Conservation (phyloP, 2,888 invertebrate genomes). For the Aradus depressus region DNA sequence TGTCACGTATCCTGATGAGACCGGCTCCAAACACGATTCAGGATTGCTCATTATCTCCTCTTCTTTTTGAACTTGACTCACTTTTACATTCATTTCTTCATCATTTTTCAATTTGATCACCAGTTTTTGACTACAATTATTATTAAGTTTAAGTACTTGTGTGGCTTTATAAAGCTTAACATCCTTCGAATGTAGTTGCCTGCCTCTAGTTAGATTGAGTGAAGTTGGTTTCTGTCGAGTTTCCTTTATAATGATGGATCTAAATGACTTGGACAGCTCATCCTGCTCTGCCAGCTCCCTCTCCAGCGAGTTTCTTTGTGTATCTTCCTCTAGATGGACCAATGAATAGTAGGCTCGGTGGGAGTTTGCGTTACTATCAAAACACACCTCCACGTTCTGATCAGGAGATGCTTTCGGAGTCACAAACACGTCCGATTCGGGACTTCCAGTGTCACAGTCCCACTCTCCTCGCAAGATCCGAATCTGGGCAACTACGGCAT, state of each 20-base stretch:
- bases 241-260: constrained; percentile 38
- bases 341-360: constrained; percentile 31
- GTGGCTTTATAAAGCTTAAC: not conserved
- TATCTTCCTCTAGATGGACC: constrained; percentile 32
- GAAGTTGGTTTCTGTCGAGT: constrained; percentile 29
- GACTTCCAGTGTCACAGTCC: constrained; percentile 35
- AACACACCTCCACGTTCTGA: constrained; percentile 16
- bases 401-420: constrained; percentile 42
- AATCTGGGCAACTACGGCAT: constrained; percentile 41
- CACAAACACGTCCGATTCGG: constrained; percentile 41
- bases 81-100: constrained; percentile 10
- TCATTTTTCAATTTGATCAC: constrained; percentile 4
- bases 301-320: constrained; percentile 40
- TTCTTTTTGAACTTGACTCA: constrained; percentile 14
- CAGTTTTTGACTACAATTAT: constrained; percentile 1
- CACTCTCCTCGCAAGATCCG: constrained; percentile 36
- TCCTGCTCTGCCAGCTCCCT: constrained; percentile 46
- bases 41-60: constrained; percentile 31
- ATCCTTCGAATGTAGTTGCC: constrained; percentile 1
- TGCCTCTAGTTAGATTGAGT: not conserved
- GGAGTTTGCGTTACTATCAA: not conserved
- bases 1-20: constrained; percentile 33
- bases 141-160: not conserved
- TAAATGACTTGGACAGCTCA: constrained; percentile 42
- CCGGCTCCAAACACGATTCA: constrained; percentile 41